A percentile compares a stretch with the other conserved stretches of the same genome.
phyloP scores from a whole-genome alignment of 2,888 invertebrate species.

The Lissocephala sabroskyi region DNA sequence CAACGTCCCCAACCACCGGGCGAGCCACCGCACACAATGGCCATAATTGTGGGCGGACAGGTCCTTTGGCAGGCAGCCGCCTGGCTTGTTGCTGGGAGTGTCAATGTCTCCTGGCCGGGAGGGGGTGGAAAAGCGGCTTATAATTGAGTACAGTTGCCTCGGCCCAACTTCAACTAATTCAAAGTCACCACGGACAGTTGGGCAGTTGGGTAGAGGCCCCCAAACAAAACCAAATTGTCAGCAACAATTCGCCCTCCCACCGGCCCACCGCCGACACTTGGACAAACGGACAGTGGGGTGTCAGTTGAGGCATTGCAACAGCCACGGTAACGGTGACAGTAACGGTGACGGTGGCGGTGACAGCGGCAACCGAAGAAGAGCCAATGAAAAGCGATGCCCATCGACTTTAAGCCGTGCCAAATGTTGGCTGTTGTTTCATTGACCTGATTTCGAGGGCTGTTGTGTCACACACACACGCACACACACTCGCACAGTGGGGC shows the following conservation, averaged over 20 bases:
- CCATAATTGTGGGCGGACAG: background rate
- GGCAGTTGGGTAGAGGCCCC: too few relatives aligned
- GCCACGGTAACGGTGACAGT: constrained; percentile 3
- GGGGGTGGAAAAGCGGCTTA: too few relatives aligned
- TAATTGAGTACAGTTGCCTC: too few relatives aligned
- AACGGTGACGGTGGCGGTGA: too few relatives aligned
- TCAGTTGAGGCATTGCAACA: constrained; percentile 7
- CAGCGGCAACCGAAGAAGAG: constrained; percentile 18
- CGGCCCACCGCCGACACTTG: background rate
- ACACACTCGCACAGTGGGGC: constrained; percentile 21
- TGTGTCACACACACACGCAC: background rate
- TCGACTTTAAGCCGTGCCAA: constrained; percentile 50
- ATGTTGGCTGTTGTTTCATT: constrained; percentile 65
- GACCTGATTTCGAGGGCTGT: constrained; percentile 55
- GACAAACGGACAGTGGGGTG: background rate
- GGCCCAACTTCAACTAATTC: constrained; percentile 42
- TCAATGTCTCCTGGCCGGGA: too few relatives aligned
- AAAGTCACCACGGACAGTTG: constrained; percentile 44
- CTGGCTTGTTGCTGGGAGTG: too few relatives aligned
- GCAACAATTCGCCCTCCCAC: background rate
- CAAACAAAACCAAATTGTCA: constrained; percentile 1
- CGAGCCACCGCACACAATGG: background rate
- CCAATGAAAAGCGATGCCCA: constrained; percentile 40
- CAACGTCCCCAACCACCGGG: background rate
- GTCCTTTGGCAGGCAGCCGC: background rate